Percentiles rank a stretch among this genome's conserved stretches.
These are phyloP conservation scores for Lasioglossum villosulum DNA, from an alignment of 2,888 invertebrate genomes.

Conservation along the genomic window DNA sequence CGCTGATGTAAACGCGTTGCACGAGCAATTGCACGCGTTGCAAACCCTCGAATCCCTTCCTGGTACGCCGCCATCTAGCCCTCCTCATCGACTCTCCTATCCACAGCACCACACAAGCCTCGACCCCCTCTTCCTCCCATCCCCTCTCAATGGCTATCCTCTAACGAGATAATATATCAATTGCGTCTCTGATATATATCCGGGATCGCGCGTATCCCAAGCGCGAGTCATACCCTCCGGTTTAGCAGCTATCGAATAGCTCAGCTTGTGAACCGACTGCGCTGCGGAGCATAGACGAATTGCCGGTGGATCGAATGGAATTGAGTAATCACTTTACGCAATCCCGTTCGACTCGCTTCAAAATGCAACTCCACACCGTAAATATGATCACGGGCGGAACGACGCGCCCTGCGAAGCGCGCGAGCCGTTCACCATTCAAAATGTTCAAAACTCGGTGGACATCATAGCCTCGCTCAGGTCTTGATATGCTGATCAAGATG, in stretches of 20 bases:
- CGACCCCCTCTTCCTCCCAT: background rate
- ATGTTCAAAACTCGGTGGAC: background rate
- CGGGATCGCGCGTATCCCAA: slow-evolving; percentile 35
- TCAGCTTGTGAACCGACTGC: slow-evolving; percentile 36
- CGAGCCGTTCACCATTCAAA: background rate
- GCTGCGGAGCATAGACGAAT: slow-evolving; percentile 34
- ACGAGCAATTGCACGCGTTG: slow-evolving; percentile 55
- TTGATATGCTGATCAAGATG: background rate
- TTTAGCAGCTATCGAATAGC: slow-evolving; percentile 38
- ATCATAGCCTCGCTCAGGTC: background rate
- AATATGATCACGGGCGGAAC: background rate
- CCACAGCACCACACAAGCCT: background rate
- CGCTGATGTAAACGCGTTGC: slow-evolving; percentile 49
- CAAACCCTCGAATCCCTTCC: slow-evolving; percentile 11
- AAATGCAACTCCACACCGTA: background rate
- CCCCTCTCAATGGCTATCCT: background rate
- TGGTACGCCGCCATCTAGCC: background rate
- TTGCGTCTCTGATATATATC: slow-evolving; percentile 53
- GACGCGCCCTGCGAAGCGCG: background rate
- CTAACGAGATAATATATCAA: slow-evolving; percentile 59
- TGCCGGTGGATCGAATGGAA: slow-evolving; percentile 20
- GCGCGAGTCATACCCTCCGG: slow-evolving; percentile 43
- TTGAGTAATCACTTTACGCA: slow-evolving; percentile 30
- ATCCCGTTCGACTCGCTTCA: background rate
- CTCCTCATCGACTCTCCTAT: background rate